Percentiles rank a stretch among this genome's conserved stretches.
Conservation (phyloP, 2,797 vertebrate species). For the Carduelis carduelis region DNA sequence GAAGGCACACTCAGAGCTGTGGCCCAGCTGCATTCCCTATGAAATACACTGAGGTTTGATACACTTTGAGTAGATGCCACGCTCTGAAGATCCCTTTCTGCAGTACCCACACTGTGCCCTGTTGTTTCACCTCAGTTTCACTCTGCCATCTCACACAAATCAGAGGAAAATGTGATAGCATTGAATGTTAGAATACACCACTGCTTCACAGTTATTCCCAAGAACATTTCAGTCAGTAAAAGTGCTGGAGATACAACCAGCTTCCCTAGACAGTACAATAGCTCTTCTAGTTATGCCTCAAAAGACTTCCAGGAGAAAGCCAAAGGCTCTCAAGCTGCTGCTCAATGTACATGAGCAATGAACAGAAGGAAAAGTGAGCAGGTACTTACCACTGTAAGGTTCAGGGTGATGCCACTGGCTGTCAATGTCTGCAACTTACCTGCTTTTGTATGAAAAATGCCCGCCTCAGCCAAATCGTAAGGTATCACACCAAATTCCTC, state of each 20-base stretch:
- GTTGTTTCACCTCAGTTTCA: not conserved
- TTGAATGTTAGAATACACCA: not conserved
- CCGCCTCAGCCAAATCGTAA: not conserved
- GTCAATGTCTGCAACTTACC: not conserved
- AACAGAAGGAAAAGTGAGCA: not conserved
- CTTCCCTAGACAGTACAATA: not conserved
- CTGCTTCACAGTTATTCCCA: not conserved
- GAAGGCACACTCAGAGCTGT: not conserved
- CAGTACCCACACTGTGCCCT: too few relatives aligned
- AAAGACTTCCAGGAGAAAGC: not conserved
- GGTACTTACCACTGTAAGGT: not conserved
- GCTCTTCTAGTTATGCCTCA: not conserved
- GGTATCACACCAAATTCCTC: not conserved
- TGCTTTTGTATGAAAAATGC: not conserved
- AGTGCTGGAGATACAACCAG: not conserved
- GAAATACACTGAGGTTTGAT: not conserved
- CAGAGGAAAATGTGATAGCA: not conserved
- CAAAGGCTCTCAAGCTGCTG: not conserved
- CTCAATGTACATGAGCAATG: fast-evolving
- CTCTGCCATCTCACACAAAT: not conserved
- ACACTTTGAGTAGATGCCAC: not conserved
- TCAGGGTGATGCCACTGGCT: not conserved
- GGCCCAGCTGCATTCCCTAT: not conserved
- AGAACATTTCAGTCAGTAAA: not conserved
- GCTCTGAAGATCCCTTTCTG: not conserved